Evolutionary conservation across 1,140 invertebrate genomes (phyloP).

Genomic region (Pentalonia nigronervosa): DNA sequence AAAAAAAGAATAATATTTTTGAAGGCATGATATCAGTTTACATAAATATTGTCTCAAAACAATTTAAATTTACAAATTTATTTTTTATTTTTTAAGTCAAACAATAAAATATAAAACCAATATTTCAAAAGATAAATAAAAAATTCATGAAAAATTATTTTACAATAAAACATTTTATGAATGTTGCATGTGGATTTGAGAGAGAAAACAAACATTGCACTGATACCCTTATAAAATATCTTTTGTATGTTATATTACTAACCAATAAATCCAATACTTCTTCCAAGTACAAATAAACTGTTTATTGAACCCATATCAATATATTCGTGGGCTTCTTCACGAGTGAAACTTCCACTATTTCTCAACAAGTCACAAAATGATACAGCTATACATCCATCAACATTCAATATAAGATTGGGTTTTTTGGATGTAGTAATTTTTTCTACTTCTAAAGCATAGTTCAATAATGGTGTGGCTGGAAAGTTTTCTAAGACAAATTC

Average conservation of each 20-base stretch:
- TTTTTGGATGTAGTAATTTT: constrained; percentile 99
- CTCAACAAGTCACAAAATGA: constrained; percentile 96
- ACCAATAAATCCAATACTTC: constrained; percentile 98
- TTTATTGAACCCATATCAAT: constrained; percentile 98
- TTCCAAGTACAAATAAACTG: constrained; percentile 96
- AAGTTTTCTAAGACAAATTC: constrained; percentile 95
- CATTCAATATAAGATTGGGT: constrained; percentile 98
- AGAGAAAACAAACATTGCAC: not conserved
- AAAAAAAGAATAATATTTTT: not conserved
- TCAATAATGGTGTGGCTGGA: constrained; percentile 88
- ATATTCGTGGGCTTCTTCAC: constrained; percentile 97
- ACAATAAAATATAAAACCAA: not conserved
- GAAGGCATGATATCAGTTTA: not conserved
- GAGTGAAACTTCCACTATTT: constrained; percentile 91
- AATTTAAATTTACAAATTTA: not conserved
- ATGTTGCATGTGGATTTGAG: not conserved
- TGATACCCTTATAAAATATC: not conserved
- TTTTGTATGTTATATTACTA: constrained; percentile 60
- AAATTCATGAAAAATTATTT: no score
- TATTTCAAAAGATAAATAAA: no score
- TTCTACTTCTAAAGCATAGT: constrained; percentile 97
- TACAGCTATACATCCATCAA: constrained; percentile 97
- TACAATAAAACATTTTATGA: not conserved
- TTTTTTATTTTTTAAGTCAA: no score
- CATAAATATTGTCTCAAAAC: not conserved